Percentiles rank a stretch among this genome's conserved stretches.
These are phyloP conservation scores for Falcunculus frontatus DNA, from an alignment of 2,113 vertebrate species.

Conservation along the genomic window DNA sequence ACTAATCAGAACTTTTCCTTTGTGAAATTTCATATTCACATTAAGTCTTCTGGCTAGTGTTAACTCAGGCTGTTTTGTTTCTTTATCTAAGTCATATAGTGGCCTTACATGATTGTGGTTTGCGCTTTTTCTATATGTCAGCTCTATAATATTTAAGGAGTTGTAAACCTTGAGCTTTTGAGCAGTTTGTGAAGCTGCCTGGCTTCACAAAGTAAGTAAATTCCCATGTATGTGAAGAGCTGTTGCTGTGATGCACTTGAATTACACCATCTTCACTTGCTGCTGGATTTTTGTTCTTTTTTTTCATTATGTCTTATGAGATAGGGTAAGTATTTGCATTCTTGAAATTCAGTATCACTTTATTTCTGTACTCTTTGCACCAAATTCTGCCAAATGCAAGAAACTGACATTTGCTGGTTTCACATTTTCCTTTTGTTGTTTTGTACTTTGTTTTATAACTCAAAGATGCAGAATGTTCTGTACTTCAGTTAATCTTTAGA, in stretches of 20 bases:
- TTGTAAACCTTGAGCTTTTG: background rate
- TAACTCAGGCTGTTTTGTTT: background rate
- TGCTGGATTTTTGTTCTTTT: background rate
- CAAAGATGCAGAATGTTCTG: background rate
- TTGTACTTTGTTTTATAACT: background rate
- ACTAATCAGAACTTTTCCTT: background rate
- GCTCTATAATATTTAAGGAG: background rate
- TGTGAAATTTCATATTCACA: background rate
- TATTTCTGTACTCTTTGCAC: conserved; percentile 4
- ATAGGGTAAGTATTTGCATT: conserved; percentile 36
- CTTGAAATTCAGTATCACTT: conserved; percentile 23
- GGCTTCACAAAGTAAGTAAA: background rate
- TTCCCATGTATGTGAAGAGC: background rate
- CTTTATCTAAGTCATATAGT: background rate
- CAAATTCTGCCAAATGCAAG: background rate
- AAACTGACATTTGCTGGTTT: background rate
- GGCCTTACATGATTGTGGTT: background rate
- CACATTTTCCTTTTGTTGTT: conserved; percentile 9
- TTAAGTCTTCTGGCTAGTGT: background rate
- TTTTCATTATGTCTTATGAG: conserved; percentile 13
- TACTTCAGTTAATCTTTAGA: background rate
- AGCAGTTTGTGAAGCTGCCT: background rate
- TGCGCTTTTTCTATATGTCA: background rate
- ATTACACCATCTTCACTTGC: background rate
- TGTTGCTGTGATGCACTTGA: background rate